Evolutionary conservation across 1,140 invertebrate species (phyloP).

Genomic region (Caenorhabditis remanei): DNA sequence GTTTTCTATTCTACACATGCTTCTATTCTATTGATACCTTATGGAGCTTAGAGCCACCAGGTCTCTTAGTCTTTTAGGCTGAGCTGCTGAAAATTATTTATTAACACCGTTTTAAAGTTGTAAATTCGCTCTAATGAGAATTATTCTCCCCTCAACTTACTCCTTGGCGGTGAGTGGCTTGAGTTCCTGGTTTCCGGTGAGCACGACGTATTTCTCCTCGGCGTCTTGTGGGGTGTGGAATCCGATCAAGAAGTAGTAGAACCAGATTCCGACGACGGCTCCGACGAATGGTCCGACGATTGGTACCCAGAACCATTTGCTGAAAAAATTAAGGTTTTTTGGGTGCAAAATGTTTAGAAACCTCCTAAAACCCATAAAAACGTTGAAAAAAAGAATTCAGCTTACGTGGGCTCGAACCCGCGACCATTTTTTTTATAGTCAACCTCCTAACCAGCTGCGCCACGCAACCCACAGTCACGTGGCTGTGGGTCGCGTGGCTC

Average conservation of each 20-base stretch:
- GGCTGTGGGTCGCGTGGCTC: neutral
- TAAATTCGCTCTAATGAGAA: neutral
- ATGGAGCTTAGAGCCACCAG: too few relatives aligned
- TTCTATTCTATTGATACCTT: too few relatives aligned
- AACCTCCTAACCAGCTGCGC: neutral
- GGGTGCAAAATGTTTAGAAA: neutral
- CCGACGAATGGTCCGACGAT: constrained; percentile 80
- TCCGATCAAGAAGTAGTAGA: constrained; percentile 83
- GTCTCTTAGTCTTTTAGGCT: neutral
- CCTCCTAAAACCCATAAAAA: too few relatives aligned
- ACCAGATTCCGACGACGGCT: constrained; percentile 79
- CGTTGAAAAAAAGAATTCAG: too few relatives aligned
- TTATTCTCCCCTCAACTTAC: constrained; percentile 18
- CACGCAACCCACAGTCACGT: neutral
- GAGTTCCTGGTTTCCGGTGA: constrained; percentile 64
- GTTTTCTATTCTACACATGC: too few relatives aligned
- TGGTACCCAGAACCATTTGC: constrained; percentile 81
- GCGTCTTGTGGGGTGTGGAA: constrained; percentile 79
- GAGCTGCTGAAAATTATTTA: constrained; percentile 4
- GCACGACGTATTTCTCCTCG: constrained; percentile 64
- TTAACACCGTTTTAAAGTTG: neutral
- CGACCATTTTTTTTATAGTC: neutral
- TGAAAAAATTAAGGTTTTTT: constrained; percentile 71
- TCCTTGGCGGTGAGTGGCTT: constrained; percentile 64
- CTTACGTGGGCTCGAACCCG: too few relatives aligned